Base-by-base conservation (phyloP, 2,888 invertebrate genomes). In the Gymnosoma rotundatum region DNA sequence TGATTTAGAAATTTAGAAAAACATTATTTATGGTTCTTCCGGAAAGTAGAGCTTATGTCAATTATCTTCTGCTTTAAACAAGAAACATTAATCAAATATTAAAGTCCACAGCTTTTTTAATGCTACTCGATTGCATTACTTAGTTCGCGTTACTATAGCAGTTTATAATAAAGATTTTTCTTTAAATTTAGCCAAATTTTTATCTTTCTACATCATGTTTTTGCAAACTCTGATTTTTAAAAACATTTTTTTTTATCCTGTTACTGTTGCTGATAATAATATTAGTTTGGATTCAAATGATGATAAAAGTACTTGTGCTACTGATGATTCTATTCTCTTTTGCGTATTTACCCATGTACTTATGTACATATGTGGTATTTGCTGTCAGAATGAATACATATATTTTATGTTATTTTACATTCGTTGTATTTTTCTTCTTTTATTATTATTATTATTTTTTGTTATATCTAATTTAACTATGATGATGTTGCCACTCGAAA, bases 401-500 rank as follows among this genome's bases (percentile, higher is more conserved):
- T 66, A 45, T 66, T 32, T 66, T 6, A 52, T 42, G 60, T 52
- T 52, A 16, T 63, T 18, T 60, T 16, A 18, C 60, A 20, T 78
- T 21, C 0, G 20, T 50, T n/a, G 14, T n/a, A 56, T 50, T 16
- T 52, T 63, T 20, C 32, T 1, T 79, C 25, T 52, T 48, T 64
- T 48, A 32, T 64, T 12, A 50, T 6, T 4, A 14, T 45, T 45
- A 12, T 12, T n/a, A n/a, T n/a, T 48, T 48, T 48, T 48, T 48
- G 7, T 61, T 61, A 48, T 63, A 56, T 50, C 72, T 76, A 78
- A 70, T 70, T 84, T 64, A 66, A 78, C 78, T 74, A 70, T 52
- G 70, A 72, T 76, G 66, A 74, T 70, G 84, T 78, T 84, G 78
- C 73, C 32, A 84, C 81, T 83, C 70, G 70, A 83, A 83, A 72